These are phyloP conservation scores for Taphrorychus bicolor DNA, from an alignment of 2,888 invertebrate species.

Conservation along the genomic window DNA sequence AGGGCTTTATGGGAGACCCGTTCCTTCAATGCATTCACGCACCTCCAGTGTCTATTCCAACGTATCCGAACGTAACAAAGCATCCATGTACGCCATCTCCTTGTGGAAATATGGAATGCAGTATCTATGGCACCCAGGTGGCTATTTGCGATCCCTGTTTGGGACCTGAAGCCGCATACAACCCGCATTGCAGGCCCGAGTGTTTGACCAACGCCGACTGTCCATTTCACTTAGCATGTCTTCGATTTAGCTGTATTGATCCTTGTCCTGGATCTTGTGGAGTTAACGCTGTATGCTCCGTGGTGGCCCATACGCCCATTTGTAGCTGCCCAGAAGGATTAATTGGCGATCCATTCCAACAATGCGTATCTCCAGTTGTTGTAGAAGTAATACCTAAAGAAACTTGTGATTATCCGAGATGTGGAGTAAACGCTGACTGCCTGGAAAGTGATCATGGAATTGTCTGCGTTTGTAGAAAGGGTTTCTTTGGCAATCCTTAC, in stretches of 20 bases:
- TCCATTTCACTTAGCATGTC: slow-evolving; percentile 77
- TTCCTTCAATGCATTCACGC: slow-evolving; percentile 73
- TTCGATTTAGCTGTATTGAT: slow-evolving; percentile 76
- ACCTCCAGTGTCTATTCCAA: slow-evolving; percentile 55
- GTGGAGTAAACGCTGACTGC: slow-evolving; percentile 78
- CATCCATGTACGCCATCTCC: slow-evolving; percentile 80
- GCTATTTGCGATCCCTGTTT: slow-evolving; percentile 82
- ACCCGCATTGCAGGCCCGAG: slow-evolving; percentile 81
- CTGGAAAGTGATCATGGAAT: slow-evolving; percentile 69
- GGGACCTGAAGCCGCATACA: slow-evolving; percentile 70
- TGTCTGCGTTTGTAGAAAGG: slow-evolving; percentile 74
- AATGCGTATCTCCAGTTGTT: slow-evolving; percentile 67
- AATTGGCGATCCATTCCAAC: slow-evolving; percentile 80
- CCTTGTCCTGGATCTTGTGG: slow-evolving; percentile 84
- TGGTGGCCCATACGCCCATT: slow-evolving; percentile 76
- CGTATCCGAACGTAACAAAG: slow-evolving; percentile 60
- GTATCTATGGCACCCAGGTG: slow-evolving; percentile 74
- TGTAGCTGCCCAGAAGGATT: slow-evolving; percentile 74
- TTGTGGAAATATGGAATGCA: slow-evolving; percentile 74
- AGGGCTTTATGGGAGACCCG: slow-evolving; percentile 82
- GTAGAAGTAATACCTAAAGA: slow-evolving; percentile 58
- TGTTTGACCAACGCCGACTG: slow-evolving; percentile 84
- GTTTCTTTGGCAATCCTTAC: slow-evolving; percentile 82
- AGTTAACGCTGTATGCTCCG: slow-evolving; percentile 72
- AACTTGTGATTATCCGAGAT: slow-evolving; percentile 74